Conservation (phyloP, 2,888 invertebrate species). For the Parascotia fuliginaria region DNA sequence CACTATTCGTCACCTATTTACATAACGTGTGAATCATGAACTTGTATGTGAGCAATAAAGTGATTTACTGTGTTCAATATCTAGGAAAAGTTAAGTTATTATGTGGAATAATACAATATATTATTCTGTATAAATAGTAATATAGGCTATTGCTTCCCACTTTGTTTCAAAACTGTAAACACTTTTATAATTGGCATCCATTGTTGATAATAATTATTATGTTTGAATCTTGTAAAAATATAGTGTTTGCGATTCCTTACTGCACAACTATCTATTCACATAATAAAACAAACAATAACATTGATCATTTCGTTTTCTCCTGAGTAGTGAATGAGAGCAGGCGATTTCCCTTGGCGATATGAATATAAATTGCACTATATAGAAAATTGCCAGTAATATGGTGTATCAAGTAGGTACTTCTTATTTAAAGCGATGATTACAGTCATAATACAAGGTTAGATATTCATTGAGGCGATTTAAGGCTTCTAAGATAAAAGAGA, state of each 20-base stretch:
- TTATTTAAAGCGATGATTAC: background rate
- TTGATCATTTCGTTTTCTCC: too few species aligned
- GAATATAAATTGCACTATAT: background rate
- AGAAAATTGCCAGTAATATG: background rate
- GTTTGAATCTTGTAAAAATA: too few species aligned
- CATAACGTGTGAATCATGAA: slow-evolving; percentile 54
- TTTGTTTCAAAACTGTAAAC: too few species aligned
- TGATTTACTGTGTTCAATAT: background rate
- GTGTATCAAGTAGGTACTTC: background rate
- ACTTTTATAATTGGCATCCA: too few species aligned
- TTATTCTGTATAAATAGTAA: too few species aligned
- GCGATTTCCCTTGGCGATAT: background rate
- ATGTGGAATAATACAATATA: too few species aligned
- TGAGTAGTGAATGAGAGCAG: background rate
- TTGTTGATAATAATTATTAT: too few species aligned
- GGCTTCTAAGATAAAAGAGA: background rate
- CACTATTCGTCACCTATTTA: slow-evolving; percentile 60
- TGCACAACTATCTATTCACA: too few species aligned
- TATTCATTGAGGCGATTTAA: background rate
- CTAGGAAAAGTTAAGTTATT: background rate
- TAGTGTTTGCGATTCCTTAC: too few species aligned
- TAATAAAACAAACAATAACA: too few species aligned
- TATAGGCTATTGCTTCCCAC: too few species aligned
- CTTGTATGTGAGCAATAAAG: background rate
- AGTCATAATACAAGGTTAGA: background rate